phyloP scores from a whole-genome alignment of 1,140 invertebrate species.

The Physella acuta region DNA sequence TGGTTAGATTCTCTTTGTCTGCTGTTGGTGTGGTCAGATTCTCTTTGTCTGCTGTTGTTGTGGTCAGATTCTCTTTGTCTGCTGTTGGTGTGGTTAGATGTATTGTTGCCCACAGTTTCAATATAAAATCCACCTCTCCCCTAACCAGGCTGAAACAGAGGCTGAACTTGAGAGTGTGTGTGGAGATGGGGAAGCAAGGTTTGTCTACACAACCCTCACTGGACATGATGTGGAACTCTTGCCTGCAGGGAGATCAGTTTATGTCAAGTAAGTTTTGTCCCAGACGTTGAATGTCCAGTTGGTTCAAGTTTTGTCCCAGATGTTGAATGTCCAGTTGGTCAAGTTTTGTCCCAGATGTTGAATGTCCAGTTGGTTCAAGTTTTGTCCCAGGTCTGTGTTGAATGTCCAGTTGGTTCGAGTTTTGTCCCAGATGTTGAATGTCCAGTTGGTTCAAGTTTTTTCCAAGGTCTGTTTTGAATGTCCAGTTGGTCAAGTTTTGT shows the following conservation, averaged over 20 bases:
- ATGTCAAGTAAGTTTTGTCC: slow-evolving; percentile 45
- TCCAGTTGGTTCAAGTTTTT: background rate
- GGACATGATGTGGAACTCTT: slow-evolving; percentile 54
- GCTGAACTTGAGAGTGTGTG: slow-evolving; percentile 52
- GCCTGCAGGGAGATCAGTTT: slow-evolving; percentile 43
- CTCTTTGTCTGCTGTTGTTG: too few relatives aligned
- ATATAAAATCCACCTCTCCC: background rate
- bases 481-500: slow-evolving; percentile 43
- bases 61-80: too few relatives aligned
- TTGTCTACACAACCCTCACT: slow-evolving; percentile 50
- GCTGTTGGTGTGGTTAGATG: too few relatives aligned
- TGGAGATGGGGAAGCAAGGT: slow-evolving; percentile 50
- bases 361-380: background rate
- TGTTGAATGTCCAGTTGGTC: too few relatives aligned
- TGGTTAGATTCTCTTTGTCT: too few relatives aligned
- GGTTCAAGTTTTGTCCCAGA: background rate
- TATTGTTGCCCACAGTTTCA: too few relatives aligned
- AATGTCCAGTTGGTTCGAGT: too few relatives aligned
- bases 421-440: too few relatives aligned
- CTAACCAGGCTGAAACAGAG: slow-evolving; percentile 52
- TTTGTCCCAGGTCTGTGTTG: too few relatives aligned
- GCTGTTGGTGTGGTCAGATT: too few relatives aligned
- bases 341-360: too few relatives aligned
- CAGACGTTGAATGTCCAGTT: background rate
- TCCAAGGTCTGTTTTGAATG: too few relatives aligned